These are phyloP conservation scores for Catamblyrhynchus diadema DNA, from an alignment of 2,797 vertebrate genomes.

Conservation along the genomic window DNA sequence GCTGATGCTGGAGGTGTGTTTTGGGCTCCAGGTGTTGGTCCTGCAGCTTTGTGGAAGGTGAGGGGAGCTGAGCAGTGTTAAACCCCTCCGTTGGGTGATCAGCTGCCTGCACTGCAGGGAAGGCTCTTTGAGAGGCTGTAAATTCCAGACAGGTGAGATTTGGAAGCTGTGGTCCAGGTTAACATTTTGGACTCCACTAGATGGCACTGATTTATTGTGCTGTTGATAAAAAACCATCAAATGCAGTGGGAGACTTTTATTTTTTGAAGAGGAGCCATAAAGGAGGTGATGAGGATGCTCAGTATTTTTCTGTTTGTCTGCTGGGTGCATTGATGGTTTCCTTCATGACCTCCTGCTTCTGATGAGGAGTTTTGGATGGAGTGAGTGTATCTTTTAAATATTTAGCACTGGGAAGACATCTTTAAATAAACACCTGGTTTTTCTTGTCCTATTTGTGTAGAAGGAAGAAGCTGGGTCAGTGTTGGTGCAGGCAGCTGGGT, in stretches of 20 bases:
- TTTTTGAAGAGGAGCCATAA: background rate
- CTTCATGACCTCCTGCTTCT: background rate
- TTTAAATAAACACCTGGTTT: background rate
- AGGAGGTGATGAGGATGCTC: background rate
- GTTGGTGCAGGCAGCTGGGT: background rate
- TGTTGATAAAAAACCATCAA: background rate
- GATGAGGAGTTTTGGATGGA: background rate
- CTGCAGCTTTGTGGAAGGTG: background rate
- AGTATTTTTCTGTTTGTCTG: background rate
- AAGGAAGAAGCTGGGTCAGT: background rate
- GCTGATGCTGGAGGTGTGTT: background rate
- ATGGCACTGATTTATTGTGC: slow-evolving; percentile 48
- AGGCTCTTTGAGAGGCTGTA: accelerated
- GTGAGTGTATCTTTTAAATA: background rate
- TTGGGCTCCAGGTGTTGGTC: background rate
- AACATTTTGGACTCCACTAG: slow-evolving; percentile 44
- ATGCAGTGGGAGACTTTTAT: background rate
- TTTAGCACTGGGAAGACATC: background rate
- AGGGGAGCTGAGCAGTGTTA: background rate
- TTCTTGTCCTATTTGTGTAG: background rate
- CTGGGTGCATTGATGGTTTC: background rate
- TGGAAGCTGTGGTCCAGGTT: background rate
- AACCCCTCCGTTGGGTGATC: background rate
- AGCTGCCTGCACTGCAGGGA: background rate
- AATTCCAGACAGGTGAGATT: background rate